Percentiles rank a stretch among this genome's conserved stretches.
phyloP scores from a whole-genome alignment of 2,797 vertebrate species.

The Cynopterus sphinx region DNA sequence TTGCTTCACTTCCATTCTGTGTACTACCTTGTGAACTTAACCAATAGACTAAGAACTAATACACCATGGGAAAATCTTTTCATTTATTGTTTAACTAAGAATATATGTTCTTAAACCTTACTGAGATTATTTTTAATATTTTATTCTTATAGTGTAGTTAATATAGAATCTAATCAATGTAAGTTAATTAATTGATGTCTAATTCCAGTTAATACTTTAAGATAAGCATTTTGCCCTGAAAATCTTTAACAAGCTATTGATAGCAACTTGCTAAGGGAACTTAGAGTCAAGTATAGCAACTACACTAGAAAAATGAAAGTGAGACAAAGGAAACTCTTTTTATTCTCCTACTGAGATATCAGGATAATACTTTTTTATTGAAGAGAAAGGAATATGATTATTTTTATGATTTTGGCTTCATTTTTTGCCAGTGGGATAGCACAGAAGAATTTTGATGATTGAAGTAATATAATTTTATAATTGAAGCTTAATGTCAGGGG shows the following conservation, averaged over 20 bases:
- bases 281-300: neutral
- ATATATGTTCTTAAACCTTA: neutral
- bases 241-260: neutral
- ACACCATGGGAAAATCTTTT: neutral
- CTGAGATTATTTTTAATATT: neutral
- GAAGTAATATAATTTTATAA: conserved; percentile 28
- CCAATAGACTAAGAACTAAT: neutral
- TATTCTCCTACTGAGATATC: neutral
- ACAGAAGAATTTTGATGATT: conserved; percentile 34
- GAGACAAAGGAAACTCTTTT: neutral
- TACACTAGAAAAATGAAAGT: neutral
- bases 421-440: neutral
- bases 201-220: neutral
- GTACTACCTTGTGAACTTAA: neutral
- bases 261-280: neutral
- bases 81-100: neutral
- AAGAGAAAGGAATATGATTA: conserved; percentile 4
- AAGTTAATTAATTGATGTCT: neutral
- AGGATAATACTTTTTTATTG: neutral
- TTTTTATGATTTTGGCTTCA: conserved; percentile 30
- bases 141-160: neutral
- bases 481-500: neutral
- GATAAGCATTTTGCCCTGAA: neutral
- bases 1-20: neutral
- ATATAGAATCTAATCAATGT: neutral